Percentiles rank a stretch among this genome's conserved stretches.
Evolutionary conservation across 2,888 invertebrate genomes (phyloP).

Genomic region (Lacanobia oleracea): DNA sequence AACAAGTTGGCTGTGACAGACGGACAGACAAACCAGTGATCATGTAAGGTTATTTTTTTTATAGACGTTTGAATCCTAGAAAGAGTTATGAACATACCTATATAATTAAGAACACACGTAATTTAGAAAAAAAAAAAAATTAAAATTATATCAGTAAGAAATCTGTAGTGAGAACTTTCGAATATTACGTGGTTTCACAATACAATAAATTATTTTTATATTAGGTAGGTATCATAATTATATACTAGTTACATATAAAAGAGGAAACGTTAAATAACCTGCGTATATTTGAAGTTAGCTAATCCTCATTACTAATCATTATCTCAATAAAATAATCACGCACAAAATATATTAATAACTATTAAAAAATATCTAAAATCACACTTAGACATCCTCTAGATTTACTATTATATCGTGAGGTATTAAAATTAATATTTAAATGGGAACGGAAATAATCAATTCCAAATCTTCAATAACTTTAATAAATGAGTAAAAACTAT

Average conservation of each 20-base stretch:
- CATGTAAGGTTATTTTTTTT: too few species aligned
- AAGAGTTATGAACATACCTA: too few species aligned
- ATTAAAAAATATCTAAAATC: constrained; percentile 19
- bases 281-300: not conserved
- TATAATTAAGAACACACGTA: too few species aligned
- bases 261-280: not conserved
- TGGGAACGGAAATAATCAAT: constrained; percentile 31
- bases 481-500: not conserved
- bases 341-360: not conserved
- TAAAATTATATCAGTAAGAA: too few species aligned
- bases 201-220: not conserved
- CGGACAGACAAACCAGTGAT: too few species aligned
- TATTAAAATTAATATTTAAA: not conserved
- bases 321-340: constrained; percentile 3
- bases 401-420: constrained; percentile 28
- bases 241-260: not conserved
- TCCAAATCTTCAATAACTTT: not conserved
- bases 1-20: too few species aligned
- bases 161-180: not conserved
- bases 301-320: not conserved
- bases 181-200: not conserved
- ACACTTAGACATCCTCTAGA: not conserved
- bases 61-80: too few species aligned
- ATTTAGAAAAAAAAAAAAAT: too few species aligned
- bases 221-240: not conserved